Evolutionary conservation across 2,797 vertebrate genomes (phyloP), one percentile per base, ranked within the genome.

Genomic region (Squalus acanthias): DNA sequence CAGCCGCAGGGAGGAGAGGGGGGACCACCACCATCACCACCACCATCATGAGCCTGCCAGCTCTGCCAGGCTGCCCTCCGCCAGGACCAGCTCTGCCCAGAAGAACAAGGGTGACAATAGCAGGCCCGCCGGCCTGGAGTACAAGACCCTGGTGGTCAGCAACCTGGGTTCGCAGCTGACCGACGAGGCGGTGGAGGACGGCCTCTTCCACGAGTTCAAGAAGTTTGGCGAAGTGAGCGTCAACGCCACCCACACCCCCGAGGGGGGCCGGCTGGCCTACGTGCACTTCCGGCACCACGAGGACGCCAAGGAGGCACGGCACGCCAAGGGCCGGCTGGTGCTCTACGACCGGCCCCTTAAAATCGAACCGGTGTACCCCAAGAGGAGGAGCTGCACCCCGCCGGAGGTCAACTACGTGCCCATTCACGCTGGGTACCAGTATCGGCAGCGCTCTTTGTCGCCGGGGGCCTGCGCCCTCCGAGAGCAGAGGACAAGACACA

Each of bases 171-270:
- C 99, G 2, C 98, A 99, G 97, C 98, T 99, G 53, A 98, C 99
- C 0, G 99, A 99, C 97, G 99, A 99, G 97, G 98, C 99, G 97
- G 98, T 99, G 96, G 99, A 99, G 97, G 99, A 99, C 97, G 98
- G 99, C 46, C 98, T 99, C 60, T 99, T 99, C 96, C 99, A 99
- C 96, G 99, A 99, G 97, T 99, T 99, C 97, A 99, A 99, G 97
- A 99, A 99, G 97, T 99, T 99, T 96, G 98, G 99, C 1, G 99
- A 99, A 97, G 99, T 99, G 60, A 99, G 99, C 96, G 98, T 99
- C 96, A 99, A 99, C 74, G 98, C 99, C 92, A 99, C 99, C 0
- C 99, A 99, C 98, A 99, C 99, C 0, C 99, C 99, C 0, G 99
- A 99, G 97, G 98, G 99, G 92, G 99, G 99, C 96, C 98, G 99